These are phyloP conservation scores for Cephus nigrinus DNA, from an alignment of 2,888 invertebrate genomes.

Conservation along the genomic window DNA sequence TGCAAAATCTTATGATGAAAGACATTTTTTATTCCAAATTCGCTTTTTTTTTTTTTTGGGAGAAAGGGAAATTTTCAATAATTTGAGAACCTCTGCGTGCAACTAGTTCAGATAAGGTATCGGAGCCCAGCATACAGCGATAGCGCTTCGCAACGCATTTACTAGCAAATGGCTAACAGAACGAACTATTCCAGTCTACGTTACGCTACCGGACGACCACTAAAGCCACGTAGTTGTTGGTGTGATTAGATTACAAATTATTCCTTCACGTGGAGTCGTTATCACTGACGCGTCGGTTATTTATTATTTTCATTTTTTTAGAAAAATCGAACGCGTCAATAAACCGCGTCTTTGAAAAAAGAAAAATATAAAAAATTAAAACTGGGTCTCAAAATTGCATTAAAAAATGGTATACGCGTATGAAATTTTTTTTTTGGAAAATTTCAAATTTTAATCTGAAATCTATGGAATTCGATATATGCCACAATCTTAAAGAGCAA, in stretches of 20 bases:
- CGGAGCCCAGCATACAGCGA: conserved; percentile 45
- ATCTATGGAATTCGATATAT: not conserved
- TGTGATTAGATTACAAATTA: conserved; percentile 34
- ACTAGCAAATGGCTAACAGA: conserved; percentile 19
- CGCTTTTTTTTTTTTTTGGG: not conserved
- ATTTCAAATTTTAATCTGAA: not conserved
- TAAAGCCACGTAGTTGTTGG: conserved; percentile 15
- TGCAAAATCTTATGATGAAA: not conserved
- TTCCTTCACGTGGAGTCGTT: conserved; percentile 14
- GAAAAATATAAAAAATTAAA: not conserved
- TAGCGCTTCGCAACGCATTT: conserved; percentile 51
- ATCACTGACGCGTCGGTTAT: not conserved
- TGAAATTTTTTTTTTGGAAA: not conserved
- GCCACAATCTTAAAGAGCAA: not conserved
- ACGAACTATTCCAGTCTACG: not conserved
- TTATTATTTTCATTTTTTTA: not conserved
- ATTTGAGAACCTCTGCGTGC: conserved; percentile 58
- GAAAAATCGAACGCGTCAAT: not conserved
- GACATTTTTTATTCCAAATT: not conserved
- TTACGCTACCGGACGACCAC: conserved; percentile 19
- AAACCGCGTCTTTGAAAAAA: not conserved
- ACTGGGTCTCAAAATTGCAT: not conserved
- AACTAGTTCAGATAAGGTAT: conserved; percentile 65
- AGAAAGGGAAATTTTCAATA: not conserved
- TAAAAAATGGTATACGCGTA: not conserved